Evolutionary conservation across 2,888 invertebrate genomes (phyloP).

Genomic region (Allacma fusca): DNA sequence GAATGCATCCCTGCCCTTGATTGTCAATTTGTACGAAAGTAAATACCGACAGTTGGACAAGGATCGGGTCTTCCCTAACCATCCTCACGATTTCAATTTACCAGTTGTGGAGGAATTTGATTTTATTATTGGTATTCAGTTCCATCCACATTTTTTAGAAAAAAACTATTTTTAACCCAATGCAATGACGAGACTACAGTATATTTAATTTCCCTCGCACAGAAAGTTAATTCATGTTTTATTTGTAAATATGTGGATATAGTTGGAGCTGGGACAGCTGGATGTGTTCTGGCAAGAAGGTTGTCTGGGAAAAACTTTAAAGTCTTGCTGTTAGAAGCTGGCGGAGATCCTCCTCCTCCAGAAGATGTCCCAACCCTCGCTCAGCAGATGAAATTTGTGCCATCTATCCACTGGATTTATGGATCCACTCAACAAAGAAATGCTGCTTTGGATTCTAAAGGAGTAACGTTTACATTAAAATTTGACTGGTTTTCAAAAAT

Average conservation of each 20-base stretch:
- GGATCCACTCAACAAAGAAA: neutral
- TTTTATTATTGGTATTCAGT: conserved; percentile 45
- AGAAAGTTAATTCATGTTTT: neutral
- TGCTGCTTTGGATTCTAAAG: neutral
- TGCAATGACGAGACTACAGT: too few species aligned
- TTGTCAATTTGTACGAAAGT: conserved; percentile 35
- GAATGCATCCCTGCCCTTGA: conserved; percentile 25
- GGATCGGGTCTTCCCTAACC: neutral
- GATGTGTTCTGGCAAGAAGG: conserved; percentile 8
- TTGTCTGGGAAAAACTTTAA: conserved; percentile 27
- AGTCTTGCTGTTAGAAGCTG: conserved; percentile 29
- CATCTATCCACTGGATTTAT: conserved; percentile 23
- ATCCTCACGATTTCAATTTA: conserved; percentile 25
- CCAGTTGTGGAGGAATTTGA: conserved; percentile 37
- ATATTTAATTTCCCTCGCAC: too few species aligned
- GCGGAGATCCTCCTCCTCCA: conserved; percentile 11
- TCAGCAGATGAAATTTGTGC: conserved; percentile 14
- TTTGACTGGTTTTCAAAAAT: too few species aligned
- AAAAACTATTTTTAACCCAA: too few species aligned
- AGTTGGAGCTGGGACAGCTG: conserved; percentile 32
- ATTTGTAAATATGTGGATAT: neutral
- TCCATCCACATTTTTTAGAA: neutral
- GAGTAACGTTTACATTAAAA: too few species aligned
- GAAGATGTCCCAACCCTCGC: conserved; percentile 6
- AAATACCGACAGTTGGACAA: conserved; percentile 38